Conservation (phyloP, 2,888 invertebrate species). For the Perizoma flavofasciatum region DNA sequence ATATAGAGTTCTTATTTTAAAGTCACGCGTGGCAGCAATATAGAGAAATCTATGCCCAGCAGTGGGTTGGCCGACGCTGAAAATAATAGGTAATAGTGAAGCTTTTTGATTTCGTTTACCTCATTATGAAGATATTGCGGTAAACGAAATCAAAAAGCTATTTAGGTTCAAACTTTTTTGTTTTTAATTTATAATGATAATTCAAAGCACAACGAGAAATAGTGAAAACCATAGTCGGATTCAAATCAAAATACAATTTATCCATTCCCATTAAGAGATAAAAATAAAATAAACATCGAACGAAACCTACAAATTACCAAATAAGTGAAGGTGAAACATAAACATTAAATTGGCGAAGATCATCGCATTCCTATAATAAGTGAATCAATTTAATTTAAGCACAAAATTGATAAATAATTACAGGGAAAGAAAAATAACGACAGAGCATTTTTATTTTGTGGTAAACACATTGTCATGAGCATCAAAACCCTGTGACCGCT, state of each 20-base stretch:
- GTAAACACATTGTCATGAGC: background rate
- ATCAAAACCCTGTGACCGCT: background rate
- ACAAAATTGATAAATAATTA: constrained; percentile 27
- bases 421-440: constrained; percentile 14
- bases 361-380: constrained; percentile 23
- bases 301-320: constrained; percentile 18
- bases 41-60: too few relatives aligned
- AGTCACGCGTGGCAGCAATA: too few relatives aligned
- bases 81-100: too few relatives aligned
- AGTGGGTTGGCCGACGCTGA: too few relatives aligned
- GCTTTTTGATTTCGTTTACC: too few relatives aligned
- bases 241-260: constrained; percentile 20
- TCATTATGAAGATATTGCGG: too few relatives aligned
- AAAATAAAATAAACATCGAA: constrained; percentile 16
- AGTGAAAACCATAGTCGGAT: constrained; percentile 4
- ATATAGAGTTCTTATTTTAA: too few relatives aligned
- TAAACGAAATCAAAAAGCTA: too few relatives aligned
- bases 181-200: too few relatives aligned
- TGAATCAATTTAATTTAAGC: constrained; percentile 31
- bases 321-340: constrained; percentile 24
- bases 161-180: too few relatives aligned
- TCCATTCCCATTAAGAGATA: constrained; percentile 20
- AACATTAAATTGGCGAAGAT: constrained; percentile 20
- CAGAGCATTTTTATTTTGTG: background rate
- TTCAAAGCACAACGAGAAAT: constrained; percentile 10